phyloP scores from a whole-genome alignment of 2,797 vertebrate genomes.

The Cyprinella venusta region DNA sequence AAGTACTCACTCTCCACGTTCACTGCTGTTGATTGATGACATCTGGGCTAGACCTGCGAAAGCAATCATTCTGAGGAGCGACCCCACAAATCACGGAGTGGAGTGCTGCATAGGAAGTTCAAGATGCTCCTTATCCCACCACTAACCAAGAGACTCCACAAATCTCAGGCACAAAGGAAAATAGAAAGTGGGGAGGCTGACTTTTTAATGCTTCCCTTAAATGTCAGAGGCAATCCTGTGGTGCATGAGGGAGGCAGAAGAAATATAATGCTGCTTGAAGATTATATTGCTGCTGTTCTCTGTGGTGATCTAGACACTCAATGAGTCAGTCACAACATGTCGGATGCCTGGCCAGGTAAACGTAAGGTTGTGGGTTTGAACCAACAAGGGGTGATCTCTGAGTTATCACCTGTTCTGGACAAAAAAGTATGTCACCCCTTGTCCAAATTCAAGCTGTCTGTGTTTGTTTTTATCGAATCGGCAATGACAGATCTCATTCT shows the following conservation, averaged over 20 bases:
- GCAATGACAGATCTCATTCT: too few species aligned
- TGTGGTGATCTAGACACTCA: slow-evolving; percentile 35
- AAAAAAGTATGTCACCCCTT: background rate
- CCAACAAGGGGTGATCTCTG: background rate
- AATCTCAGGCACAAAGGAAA: slow-evolving; percentile 60
- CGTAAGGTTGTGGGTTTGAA: slow-evolving; percentile 12
- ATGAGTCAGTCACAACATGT: slow-evolving; percentile 9
- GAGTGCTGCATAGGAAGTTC: slow-evolving; percentile 21
- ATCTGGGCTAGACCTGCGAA: slow-evolving; percentile 53
- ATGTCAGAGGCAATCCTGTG: slow-evolving; percentile 41
- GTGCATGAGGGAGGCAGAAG: slow-evolving; percentile 34
- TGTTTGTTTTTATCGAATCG: background rate
- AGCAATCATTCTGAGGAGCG: slow-evolving; percentile 58
- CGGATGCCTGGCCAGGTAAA: slow-evolving; percentile 12
- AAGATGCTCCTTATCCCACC: slow-evolving; percentile 34
- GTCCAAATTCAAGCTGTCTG: background rate
- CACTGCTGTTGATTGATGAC: slow-evolving; percentile 59
- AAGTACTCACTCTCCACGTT: slow-evolving; percentile 51
- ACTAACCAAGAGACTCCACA: slow-evolving; percentile 45
- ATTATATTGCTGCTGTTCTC: slow-evolving; percentile 32
- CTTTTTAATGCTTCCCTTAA: slow-evolving; percentile 51
- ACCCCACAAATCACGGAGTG: slow-evolving; percentile 55
- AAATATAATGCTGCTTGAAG: slow-evolving; percentile 36
- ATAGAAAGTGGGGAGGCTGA: slow-evolving; percentile 49
- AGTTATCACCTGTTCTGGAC: background rate